These are phyloP conservation scores for Willisornis vidua DNA, from an alignment of 2,113 vertebrate species.

Conservation along the genomic window DNA sequence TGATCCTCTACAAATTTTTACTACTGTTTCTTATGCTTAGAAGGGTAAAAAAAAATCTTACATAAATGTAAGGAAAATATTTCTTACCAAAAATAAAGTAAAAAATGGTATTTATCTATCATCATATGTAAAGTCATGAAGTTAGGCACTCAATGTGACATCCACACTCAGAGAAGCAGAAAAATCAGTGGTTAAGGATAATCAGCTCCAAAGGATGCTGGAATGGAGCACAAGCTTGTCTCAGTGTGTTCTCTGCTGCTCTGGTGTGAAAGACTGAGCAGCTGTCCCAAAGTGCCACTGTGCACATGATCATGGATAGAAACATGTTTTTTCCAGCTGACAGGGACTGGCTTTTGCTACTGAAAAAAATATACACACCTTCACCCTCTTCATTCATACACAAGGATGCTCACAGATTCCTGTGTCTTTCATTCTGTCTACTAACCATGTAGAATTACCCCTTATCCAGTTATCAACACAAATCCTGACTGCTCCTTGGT, in stretches of 20 bases:
- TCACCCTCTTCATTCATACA: background rate
- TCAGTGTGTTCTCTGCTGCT: background rate
- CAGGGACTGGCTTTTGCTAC: background rate
- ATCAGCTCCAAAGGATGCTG: background rate
- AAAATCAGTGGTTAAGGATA: background rate
- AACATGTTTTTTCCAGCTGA: background rate
- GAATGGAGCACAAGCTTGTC: background rate
- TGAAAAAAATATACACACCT: background rate
- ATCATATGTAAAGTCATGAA: background rate
- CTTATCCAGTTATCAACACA: background rate
- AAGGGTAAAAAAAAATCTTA: background rate
- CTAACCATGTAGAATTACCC: background rate
- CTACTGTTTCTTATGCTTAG: background rate
- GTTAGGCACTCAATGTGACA: background rate
- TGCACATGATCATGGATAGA: rapidly evolving
- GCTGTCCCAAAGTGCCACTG: background rate
- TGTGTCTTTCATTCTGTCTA: background rate
- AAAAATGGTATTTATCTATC: rapidly evolving
- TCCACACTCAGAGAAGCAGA: background rate
- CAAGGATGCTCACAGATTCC: background rate
- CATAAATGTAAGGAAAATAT: background rate
- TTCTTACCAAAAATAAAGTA: background rate
- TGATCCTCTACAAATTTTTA: background rate
- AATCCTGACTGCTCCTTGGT: background rate
- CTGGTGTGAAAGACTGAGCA: background rate